These are phyloP conservation scores for Kuschelorhynchus macadamiae DNA, from an alignment of 2,888 invertebrate species.

Conservation along the genomic window DNA sequence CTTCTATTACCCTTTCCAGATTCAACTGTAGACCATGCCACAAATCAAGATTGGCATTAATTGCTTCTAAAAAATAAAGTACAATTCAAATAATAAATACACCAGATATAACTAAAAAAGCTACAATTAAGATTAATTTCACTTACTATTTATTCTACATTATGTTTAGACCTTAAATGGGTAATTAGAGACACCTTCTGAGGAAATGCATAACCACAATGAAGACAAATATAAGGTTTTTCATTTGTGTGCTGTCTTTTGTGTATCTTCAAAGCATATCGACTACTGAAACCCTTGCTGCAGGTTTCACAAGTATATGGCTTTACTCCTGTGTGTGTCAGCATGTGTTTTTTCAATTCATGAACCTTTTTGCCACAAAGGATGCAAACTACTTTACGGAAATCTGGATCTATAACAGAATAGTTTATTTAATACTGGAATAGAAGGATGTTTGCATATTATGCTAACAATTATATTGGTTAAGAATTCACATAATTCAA, in stretches of 20 bases:
- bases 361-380: constrained; percentile 61
- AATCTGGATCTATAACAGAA: constrained; percentile 60
- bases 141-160: too few relatives aligned
- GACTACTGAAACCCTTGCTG: constrained; percentile 59
- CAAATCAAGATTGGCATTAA: too few relatives aligned
- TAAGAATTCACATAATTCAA: too few relatives aligned
- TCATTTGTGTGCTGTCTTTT: constrained; percentile 61
- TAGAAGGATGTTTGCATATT: too few relatives aligned
- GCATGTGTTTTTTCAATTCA: constrained; percentile 59
- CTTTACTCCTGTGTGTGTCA: constrained; percentile 60
- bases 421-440: too few relatives aligned
- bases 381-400: constrained; percentile 58
- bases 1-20: too few relatives aligned
- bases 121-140: not conserved
- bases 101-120: too few relatives aligned
- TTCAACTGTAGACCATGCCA: too few relatives aligned
- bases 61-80: too few relatives aligned
- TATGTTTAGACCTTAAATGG: constrained; percentile 61
- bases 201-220: constrained; percentile 55
- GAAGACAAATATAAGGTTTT: constrained; percentile 58
- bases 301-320: constrained; percentile 58
- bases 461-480: too few relatives aligned
- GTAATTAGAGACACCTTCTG: constrained; percentile 60
- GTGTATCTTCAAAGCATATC: constrained; percentile 60
- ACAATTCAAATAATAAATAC: too few relatives aligned